These are phyloP conservation scores for Pocota personata DNA, from an alignment of 2,888 invertebrate genomes.

Conservation along the genomic window DNA sequence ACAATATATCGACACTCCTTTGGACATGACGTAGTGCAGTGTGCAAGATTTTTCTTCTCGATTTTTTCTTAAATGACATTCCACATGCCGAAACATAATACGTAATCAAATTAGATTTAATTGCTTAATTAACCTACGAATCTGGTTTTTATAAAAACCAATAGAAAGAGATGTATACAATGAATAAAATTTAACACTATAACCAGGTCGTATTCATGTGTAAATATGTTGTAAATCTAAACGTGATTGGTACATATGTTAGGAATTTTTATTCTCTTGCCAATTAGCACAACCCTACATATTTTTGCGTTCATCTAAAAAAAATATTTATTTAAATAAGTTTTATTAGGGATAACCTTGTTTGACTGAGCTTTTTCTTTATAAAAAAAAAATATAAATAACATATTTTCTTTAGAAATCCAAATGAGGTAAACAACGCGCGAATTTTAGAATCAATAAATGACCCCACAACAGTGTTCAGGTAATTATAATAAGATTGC, in stretches of 20 bases:
- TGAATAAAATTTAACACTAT: constrained; percentile 42
- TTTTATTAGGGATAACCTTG: constrained; percentile 42
- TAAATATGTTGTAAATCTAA: constrained; percentile 5
- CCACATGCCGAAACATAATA: constrained; percentile 15
- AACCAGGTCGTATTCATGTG: constrained; percentile 27
- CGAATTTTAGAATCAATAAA: constrained; percentile 40
- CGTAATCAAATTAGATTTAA: constrained; percentile 43
- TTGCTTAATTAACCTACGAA: constrained; percentile 42
- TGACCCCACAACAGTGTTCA: not conserved
- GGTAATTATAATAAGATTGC: constrained; percentile 33
- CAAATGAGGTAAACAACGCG: constrained; percentile 14
- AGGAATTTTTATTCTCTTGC: constrained; percentile 30
- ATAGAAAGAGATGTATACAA: constrained; percentile 2
- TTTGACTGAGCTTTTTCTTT: not conserved
- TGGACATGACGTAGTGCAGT: constrained; percentile 9
- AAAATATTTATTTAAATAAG: constrained; percentile 25
- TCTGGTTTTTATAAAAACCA: constrained; percentile 16
- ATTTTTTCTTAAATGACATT: not conserved
- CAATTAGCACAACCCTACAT: constrained; percentile 52
- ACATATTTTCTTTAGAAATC: constrained; percentile 17
- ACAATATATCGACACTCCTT: constrained; percentile 19
- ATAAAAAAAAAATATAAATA: too few relatives aligned
- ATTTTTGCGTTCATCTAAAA: not conserved
- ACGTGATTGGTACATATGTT: constrained; percentile 40
- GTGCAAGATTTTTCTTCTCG: not conserved